These are phyloP conservation scores for Pyrochroa serraticornis DNA, from an alignment of 2,888 invertebrate species.

Conservation along the genomic window DNA sequence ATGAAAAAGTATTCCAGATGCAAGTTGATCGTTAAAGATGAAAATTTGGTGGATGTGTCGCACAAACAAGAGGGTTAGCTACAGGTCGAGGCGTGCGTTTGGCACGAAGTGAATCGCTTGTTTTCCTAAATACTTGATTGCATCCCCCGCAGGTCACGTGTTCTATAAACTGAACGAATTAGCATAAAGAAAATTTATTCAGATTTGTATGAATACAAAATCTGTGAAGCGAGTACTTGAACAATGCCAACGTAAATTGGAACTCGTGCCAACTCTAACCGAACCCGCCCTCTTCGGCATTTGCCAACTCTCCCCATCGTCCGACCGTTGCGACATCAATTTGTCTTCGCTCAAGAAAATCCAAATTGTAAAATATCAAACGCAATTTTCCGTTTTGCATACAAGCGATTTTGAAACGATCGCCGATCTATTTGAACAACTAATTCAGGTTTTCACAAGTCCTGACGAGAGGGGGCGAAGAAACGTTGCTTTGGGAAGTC, in stretches of 20 bases:
- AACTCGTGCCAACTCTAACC: slow-evolving; percentile 45
- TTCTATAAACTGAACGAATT: slow-evolving; percentile 30
- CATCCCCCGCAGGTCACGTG: too few species aligned
- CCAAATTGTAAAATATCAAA: slow-evolving; percentile 10
- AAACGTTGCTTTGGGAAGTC: slow-evolving; percentile 18
- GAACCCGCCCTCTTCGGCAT: slow-evolving; percentile 31
- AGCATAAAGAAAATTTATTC: slow-evolving; percentile 51
- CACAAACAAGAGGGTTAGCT: too few species aligned
- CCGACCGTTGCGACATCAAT: slow-evolving; percentile 28
- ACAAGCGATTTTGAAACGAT: slow-evolving; percentile 8
- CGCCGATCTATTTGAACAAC: slow-evolving; percentile 12
- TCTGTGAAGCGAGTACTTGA: slow-evolving; percentile 43
- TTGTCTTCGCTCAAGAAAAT: slow-evolving; percentile 27
- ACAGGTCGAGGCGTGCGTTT: too few species aligned
- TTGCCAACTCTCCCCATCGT: slow-evolving; percentile 6
- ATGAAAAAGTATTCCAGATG: too few species aligned
- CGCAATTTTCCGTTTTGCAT: slow-evolving; percentile 16
- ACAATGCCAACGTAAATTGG: slow-evolving; percentile 49
- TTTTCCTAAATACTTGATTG: too few species aligned
- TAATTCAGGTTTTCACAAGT: slow-evolving; percentile 26
- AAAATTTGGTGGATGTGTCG: too few species aligned
- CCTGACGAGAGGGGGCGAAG: slow-evolving; percentile 11
- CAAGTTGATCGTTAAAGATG: too few species aligned
- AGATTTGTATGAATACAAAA: slow-evolving; percentile 47
- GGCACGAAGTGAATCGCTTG: too few species aligned